Base-by-base conservation (phyloP, 2,797 vertebrate species). In the Cyprinodon diabolis region DNA sequence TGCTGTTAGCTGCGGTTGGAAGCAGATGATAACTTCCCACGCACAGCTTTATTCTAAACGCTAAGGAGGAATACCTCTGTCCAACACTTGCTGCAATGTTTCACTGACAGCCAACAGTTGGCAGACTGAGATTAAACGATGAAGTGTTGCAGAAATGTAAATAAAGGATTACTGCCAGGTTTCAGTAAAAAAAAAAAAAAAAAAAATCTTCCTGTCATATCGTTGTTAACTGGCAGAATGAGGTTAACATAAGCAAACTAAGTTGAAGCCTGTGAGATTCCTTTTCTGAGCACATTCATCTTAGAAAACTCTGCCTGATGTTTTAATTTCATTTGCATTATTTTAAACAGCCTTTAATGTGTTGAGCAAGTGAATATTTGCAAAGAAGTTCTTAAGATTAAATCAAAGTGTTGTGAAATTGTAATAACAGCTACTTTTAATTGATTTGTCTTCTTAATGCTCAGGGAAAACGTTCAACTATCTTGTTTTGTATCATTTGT, bases 21-120 rank as follows among this genome's bases (percentile, higher is more conserved):
- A 70, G 76, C 75, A 71, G 71, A 73, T 77, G 77, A 86, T 82
- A 84, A 89, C 78, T 73, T 77, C 87, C 83, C 80, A 88, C 86
- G 83, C 83, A 83, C 62, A 75, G 73, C 79, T 83, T 47, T 55
- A 47, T 69, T 86, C 81, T 80, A 66, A 79, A 57, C 12, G 1
- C 30, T 3, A 0, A 48, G 57, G 54, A 80, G 78, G 69, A 82
- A 76, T 67, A 74, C 75, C 60, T 84, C 74, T 35, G 73, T 81
- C 68, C 77, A 76, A 51, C 30, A 30, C 30, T n/a, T 13, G 68
- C 73, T 80, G 74, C 60, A 80, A 77, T 81, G 14, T 78, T 89
- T 77, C 13, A 67, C 72, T 81, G 81, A 86, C n/a, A 79, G 74
- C 82, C 71, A 70, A 68, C 66, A 71, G 69, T 78, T 83, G 84